Evolutionary conservation across 2,888 invertebrate genomes (phyloP).

Genomic region (Endotricha flammealis): DNA sequence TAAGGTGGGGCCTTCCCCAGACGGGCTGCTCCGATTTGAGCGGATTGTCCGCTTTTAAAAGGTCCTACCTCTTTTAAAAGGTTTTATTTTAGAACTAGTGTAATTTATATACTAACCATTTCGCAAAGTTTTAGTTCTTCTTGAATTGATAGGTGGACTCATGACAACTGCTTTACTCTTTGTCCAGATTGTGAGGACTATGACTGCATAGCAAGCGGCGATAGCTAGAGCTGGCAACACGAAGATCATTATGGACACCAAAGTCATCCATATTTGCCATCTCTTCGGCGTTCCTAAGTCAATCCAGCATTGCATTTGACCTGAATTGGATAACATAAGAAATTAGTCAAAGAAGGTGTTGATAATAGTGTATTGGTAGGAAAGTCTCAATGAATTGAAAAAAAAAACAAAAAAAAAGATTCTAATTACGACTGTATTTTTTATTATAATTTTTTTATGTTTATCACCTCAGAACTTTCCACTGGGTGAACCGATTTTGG

Average conservation of each 20-base stretch:
- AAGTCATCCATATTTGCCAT: slow-evolving; percentile 94
- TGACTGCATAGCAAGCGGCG: slow-evolving; percentile 92
- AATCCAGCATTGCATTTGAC: slow-evolving; percentile 92
- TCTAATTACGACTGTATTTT: no score
- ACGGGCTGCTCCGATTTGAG: no score
- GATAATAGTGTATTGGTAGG: no score
- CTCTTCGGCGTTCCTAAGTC: slow-evolving; percentile 84
- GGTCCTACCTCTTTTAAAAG: no score
- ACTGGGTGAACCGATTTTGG: no score
- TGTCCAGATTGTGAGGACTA: slow-evolving; percentile 95
- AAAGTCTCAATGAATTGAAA: no score
- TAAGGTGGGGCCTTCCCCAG: no score
- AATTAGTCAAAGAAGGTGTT: no score
- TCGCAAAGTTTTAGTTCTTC: slow-evolving; percentile 60
- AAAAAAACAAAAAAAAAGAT: no score
- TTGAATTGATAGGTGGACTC: slow-evolving; percentile 69
- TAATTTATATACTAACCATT: slow-evolving; percentile 42
- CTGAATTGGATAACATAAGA: slow-evolving; percentile 54
- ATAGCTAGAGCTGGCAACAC: slow-evolving; percentile 92
- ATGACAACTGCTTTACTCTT: slow-evolving; percentile 84
- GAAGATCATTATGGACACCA: slow-evolving; percentile 89
- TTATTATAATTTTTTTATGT: no score
- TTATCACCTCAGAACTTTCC: no score
- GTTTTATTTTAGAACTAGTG: slow-evolving; percentile 1
- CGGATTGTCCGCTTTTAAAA: no score